Base-by-base conservation (phyloP, 2,797 vertebrate genomes). In the Anas flavirostris region DNA sequence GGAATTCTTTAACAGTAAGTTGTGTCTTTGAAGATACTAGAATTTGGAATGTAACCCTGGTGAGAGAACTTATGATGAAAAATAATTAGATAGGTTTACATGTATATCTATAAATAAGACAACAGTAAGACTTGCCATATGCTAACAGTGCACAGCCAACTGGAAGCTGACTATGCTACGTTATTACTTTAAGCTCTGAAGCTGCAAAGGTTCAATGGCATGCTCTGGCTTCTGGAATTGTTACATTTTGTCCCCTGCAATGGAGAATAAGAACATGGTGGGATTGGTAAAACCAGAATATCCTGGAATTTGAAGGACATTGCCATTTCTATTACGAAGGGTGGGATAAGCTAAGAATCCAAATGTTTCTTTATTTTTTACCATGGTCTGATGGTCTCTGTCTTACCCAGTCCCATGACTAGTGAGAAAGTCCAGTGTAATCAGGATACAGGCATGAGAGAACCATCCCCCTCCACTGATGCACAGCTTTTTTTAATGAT, bases 1-100 rank as follows among this genome's bases (percentile, higher is more conserved):
- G 70, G 99, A 99, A 15, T 99, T 99, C 97, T 99, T 99, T 97
- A 98, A 98, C 94, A 98, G 99, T 99, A 98, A 98, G 99, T 98
- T 82, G 37, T 35, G 28, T 12, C 1, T 28, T 52, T 70, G 35
- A 3, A 69, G 75, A 11, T 28, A 0, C 18, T 48, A 50, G 66
- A 82, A 52, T 44, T 78, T n/a, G 53, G 16, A 9, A 23, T 74
- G 5, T 69, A 75, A 33, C 59, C 25, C 28, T 50, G 41, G 13
- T 29, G 12, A 55, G 50, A 35, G 66, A 58, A 5, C 11, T 66
- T 28, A 3, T 4, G 1, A 7, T 73, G 67, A 23, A 63, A 37
- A 58, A 33, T 33, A 33, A 7, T 43, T 75, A 37, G 10, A 10
- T 68, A 44, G 43, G 43, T 44, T 44, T 44, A 1, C 4, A 2